These are phyloP conservation scores for Diaperis boleti DNA, from an alignment of 2,888 invertebrate genomes.

Conservation along the genomic window DNA sequence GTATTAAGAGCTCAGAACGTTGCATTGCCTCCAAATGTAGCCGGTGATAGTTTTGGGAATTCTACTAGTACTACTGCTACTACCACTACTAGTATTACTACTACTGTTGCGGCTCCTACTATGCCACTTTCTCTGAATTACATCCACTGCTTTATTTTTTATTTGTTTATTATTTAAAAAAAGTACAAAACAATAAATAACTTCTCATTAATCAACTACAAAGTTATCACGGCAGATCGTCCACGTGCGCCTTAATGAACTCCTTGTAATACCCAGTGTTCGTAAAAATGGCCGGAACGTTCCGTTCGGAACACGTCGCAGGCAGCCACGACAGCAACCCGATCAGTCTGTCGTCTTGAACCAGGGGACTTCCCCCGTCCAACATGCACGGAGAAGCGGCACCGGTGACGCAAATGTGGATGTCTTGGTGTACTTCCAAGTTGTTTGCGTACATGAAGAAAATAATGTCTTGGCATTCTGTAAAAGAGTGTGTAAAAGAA, in stretches of 20 bases:
- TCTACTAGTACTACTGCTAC: too few relatives aligned
- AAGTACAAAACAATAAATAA: not conserved
- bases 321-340: conserved; percentile 31
- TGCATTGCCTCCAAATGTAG: too few relatives aligned
- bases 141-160: too few relatives aligned
- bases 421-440: conserved; percentile 5
- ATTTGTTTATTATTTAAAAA: not conserved
- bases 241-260: conserved; percentile 29
- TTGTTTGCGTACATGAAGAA: conserved; percentile 24
- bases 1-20: too few relatives aligned
- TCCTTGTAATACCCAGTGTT: conserved; percentile 25
- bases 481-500: too few relatives aligned
- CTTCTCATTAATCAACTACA: not conserved
- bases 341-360: conserved; percentile 26
- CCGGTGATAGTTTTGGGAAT: too few relatives aligned
- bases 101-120: too few relatives aligned
- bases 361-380: conserved; percentile 34
- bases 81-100: too few relatives aligned
- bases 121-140: too few relatives aligned
- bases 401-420: conserved; percentile 26
- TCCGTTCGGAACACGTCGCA: conserved; percentile 5
- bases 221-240: conserved; percentile 25
- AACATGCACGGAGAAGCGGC: conserved; percentile 17
- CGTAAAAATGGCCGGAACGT: conserved; percentile 27
- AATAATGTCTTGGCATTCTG: conserved; percentile 10